Base-by-base conservation (phyloP, 2,113 vertebrate genomes). In the Istiophorus platypterus region DNA sequence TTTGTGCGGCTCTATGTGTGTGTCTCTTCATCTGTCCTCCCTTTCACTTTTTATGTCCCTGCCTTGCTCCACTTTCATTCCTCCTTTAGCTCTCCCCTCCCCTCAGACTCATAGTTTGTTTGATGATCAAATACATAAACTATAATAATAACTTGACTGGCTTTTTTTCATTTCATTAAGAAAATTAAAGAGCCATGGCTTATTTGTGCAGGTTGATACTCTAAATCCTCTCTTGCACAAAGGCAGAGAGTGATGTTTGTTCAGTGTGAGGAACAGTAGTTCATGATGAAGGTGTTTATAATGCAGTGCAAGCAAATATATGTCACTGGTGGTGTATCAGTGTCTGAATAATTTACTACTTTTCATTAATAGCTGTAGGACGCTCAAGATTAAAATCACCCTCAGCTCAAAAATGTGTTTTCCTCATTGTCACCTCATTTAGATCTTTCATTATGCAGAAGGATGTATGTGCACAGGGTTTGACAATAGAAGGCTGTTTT, bases 121-220 rank as follows among this genome's bases (percentile, higher is more conserved):
- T 41, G 7, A 42, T 56, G 69, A 80, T 80, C 42, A 83, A 76
- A 75, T 10, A 29, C 61, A 52, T 31, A 58, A 75, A 72, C 39
- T 41, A 56, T 45, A 67, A 82, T 76, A 75, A 72, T 67, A 85
- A 52, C 56, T 37, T 4, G n/a, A 51, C 24, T 29, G 27, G 34
- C 22, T 67, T 72, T 51, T 56, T 22, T 56, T 75, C 7, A 58
- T 76, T 51, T 78, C 56, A 78, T 78, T 56, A 72, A 61, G 27
- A 37, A 64, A 69, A 72, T 12, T 4, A 26, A 29, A 52, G 54
- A 59, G 59, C 26, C 1, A 24, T 18, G 3, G 71, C 58, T 51
- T 1, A 27, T 83, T 69, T 70, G 51, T 39, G 39, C 29, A 15
- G 45, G 56, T 62, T 62, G 61, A 51, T 51, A 49, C 47, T 17